Base-by-base conservation (phyloP, 2,888 invertebrate species). In the Copidosoma aretas region DNA sequence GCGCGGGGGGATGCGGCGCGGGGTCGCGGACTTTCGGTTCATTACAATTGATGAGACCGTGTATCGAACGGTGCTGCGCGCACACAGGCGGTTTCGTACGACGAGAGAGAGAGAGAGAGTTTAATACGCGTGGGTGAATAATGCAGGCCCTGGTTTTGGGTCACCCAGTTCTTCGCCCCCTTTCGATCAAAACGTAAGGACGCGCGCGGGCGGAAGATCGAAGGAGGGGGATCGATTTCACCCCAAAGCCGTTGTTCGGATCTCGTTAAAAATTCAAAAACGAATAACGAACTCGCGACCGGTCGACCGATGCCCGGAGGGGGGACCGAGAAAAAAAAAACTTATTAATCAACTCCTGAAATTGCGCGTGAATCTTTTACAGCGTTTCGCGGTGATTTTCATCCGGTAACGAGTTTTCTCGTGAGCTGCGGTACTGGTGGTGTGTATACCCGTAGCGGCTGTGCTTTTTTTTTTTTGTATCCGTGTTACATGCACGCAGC, bases 361-460 rank as follows among this genome's bases (percentile, higher is more conserved):
- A 66, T 60, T 52, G 56, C 63, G n/a, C 52, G 17, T 46, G 41
- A 67, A 22, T 60, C 64, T 67, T 67, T 64, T 63, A 32, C 57
- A 39, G 10, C 2, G 15, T 10, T 14, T 14, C 19, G 1, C 5
- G 12, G 53, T 69, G 39, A 53, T 52, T 69, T 60, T 60, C 54
- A 51, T 17, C 60, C 19, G 43, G 46, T 63, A 62, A 59, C 49
- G 25, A 59, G 49, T 59, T 66, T 59, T 41, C 32, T 8, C 32
- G 8, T n/a, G n/a, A n/a, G n/a, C n/a, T n/a, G n/a, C n/a, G 8
- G 32, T 32, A 32, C 8, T 5, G 4, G 8, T 32, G 32, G n/a
- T 32, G 8, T 8, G 32, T 32, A 32, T 8, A 32, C 32, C 32
- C 8, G 32, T 32, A 32, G 8, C 32, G 32, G 8, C 32, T 32